Evolutionary conservation across 2,888 invertebrate genomes (phyloP), one percentile per base, ranked within the genome.

Genomic region (Papilio demoleus): DNA sequence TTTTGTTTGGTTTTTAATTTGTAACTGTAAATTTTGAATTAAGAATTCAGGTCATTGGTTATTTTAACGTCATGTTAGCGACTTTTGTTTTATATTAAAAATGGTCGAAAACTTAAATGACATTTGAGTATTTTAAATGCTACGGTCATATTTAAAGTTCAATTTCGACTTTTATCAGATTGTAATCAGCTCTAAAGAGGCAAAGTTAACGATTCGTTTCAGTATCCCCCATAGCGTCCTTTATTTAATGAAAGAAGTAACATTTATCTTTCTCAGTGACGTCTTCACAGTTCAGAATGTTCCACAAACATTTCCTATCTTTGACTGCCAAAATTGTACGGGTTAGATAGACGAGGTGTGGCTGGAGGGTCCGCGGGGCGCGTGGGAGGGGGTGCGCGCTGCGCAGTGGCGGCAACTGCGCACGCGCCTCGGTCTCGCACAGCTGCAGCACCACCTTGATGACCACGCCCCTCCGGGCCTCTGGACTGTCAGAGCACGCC

Each of bases 301-400:
- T 36, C 9, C 9, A 36, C 36, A 9, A 1, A 14, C 38, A 12
- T n/a, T 14, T 38, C 12, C 12, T 12, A 4, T 11, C 12, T 38
- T 14, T 14, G 4, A 38, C 11, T 14, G 14, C 3, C 3, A 4
- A 0, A 9, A 12, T 24, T 38, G 17, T 4, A 58, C 60, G 45
- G 80, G 84, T 2, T 76, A 95, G 95, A 93, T 95, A 72, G 90
- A 94, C 19, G 93, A 94, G 78, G 88, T 95, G 61, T 94, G 94
- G 94, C 89, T 96, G 14, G 94, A 95, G 82, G 95, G 95, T 73
- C 96, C 96, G 0, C 85, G 92, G 0, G 94, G 94, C 0, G 84
- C 86, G 1, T 91, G 91, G 88, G 88, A 87, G 0, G 91, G 90
- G 1, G 91, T 94, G 0, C 92, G 94, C 5, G 94, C 95, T 0